Evolutionary conservation across 2,888 invertebrate genomes (phyloP), one percentile per base, ranked within the genome.

Genomic region (Dione vanillae): DNA sequence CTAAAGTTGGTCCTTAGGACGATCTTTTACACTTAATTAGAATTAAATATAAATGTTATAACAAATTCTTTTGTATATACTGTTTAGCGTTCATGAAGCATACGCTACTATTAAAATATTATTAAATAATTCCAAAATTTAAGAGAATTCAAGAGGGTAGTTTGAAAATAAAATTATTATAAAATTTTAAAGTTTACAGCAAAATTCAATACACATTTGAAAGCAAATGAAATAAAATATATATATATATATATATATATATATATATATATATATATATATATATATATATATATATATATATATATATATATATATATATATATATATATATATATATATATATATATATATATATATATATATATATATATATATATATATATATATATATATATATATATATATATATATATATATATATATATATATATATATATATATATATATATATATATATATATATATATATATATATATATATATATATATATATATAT

Each of bases 181-280:
- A 45, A 56, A 40, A 43, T 58, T 45, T 59, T 66, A 27, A 65
- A 47, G 85, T 84, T 83, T 88, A 89, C 88, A 89, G 89, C 88
- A 79, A 87, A 86, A 86, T 83, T 85, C 83, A 75, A 69, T 54
- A 73, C 83, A 70, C 75, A 64, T 74, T 61, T 61, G 52, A 54
- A 54, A 71, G 47, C 65, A 61, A 65, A 67, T 11, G 58, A 67
- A 61, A 45, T 27, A 27, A 3, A 27, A 3, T 27, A 27, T 27
- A 27, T 66, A 62, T 51, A 69, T 59, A 64, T 75, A 71, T 67
- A 74, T 68, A 70, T 74, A 74, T 70, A 74, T 74, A 75, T 11
- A 61, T n/a, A 61, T 61, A 69, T 73, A 74, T 70, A 74, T 74
- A 76, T 37, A 14, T 43, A 59, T n/a, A n/a, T n/a, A n/a, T n/a